These are phyloP conservation scores for Iphiclides podalirius DNA, from an alignment of 2,888 invertebrate species.

Conservation along the genomic window DNA sequence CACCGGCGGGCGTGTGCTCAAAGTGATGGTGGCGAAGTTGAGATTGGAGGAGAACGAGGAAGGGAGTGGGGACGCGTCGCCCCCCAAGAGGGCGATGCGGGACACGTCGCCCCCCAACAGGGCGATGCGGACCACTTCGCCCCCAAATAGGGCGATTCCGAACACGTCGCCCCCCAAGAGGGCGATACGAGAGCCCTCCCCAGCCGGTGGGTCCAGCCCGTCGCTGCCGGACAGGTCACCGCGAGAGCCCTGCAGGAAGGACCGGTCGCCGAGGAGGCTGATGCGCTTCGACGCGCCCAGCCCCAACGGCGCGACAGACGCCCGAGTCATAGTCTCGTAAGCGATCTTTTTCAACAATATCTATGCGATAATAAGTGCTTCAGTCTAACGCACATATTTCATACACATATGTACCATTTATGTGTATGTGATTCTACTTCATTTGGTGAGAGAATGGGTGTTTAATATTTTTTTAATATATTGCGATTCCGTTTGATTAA, in stretches of 20 bases:
- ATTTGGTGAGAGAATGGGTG: no score
- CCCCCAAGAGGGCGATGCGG: constrained; percentile 30
- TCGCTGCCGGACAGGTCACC: background rate
- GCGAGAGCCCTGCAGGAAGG: background rate
- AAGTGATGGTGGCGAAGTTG: constrained; percentile 66
- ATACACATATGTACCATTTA: no score
- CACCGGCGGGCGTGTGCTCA: constrained; percentile 51
- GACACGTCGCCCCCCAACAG: constrained; percentile 15
- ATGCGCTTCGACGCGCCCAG: constrained; percentile 61
- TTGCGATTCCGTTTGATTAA: no score
- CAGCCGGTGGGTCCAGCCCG: background rate
- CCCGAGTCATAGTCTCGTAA: constrained; percentile 58
- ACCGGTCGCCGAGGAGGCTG: constrained; percentile 19
- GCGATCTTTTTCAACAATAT: background rate
- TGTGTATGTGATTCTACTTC: background rate
- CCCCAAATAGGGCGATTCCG: no score
- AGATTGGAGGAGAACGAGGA: constrained; percentile 40
- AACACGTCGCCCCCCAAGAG: background rate
- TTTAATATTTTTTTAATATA: no score
- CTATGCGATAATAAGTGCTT: no score
- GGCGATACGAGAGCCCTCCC: background rate
- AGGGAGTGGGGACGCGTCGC: constrained; percentile 30
- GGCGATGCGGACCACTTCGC: constrained; percentile 20
- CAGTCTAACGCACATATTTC: no score
- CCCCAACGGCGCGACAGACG: constrained; percentile 64